Percentiles rank a stretch among this genome's conserved stretches.
These are phyloP conservation scores for Chromis chromis DNA, from an alignment of 2,797 vertebrate genomes.

Conservation along the genomic window DNA sequence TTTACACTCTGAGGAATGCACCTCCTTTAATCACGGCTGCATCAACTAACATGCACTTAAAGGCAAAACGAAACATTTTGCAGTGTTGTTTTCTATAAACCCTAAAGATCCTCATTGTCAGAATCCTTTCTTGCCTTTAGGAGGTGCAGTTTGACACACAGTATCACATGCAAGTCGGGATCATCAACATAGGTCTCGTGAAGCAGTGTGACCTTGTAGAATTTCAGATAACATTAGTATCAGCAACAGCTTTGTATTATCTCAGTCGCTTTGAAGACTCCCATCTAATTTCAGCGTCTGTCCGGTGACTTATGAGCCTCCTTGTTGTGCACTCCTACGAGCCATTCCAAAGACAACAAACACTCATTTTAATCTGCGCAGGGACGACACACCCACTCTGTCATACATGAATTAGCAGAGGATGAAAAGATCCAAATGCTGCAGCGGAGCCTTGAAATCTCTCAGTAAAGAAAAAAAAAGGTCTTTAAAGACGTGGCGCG, in stretches of 20 bases:
- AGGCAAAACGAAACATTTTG: background rate
- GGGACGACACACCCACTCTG: slow-evolving; percentile 46
- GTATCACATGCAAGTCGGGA: slow-evolving; percentile 5
- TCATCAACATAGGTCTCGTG: slow-evolving; percentile 32
- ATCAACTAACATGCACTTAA: background rate
- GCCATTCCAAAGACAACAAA: slow-evolving; percentile 63
- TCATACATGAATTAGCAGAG: slow-evolving; percentile 25
- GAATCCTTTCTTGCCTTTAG: slow-evolving; percentile 6
- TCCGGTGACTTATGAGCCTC: slow-evolving; percentile 48
- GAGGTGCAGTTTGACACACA: slow-evolving; percentile 46
- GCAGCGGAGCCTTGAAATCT: slow-evolving; percentile 18
- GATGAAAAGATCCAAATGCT: slow-evolving; percentile 52
- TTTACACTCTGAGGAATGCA: background rate
- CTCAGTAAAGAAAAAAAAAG: background rate
- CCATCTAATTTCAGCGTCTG: slow-evolving; percentile 27
- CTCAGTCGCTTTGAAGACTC: slow-evolving; percentile 42
- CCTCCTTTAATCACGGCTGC: slow-evolving; percentile 20
- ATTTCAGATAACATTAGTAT: slow-evolving; percentile 36
- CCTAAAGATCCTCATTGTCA: background rate
- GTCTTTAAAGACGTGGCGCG: slow-evolving; percentile 4
- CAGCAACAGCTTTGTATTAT: slow-evolving; percentile 33
- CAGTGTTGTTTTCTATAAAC: background rate
- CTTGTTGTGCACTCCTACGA: slow-evolving; percentile 19
- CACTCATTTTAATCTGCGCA: slow-evolving; percentile 27
- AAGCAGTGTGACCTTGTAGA: slow-evolving; percentile 15